Evolutionary conservation across 2,797 vertebrate species (phyloP), one percentile per base, ranked within the genome.

Genomic region (Rhincodon typus): DNA sequence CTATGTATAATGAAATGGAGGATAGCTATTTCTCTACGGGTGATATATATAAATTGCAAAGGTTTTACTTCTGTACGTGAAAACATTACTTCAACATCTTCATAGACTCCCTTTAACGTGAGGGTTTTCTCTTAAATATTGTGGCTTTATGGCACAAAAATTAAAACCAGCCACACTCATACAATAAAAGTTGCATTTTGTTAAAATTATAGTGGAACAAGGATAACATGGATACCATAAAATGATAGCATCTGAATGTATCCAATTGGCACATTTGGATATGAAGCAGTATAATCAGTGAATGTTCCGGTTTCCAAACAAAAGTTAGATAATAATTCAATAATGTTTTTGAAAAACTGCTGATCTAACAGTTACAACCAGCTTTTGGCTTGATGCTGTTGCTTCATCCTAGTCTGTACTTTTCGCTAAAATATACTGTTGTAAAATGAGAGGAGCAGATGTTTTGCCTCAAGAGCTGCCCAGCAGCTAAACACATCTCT

Each of bases 401-500:
- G 30, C 69, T 72, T 95, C 53, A 74, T 77, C 53, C n/a, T 30
- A 77, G 7, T 77, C 25, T 77, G 30, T 95, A 77, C 70, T 50
- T 77, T 95, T 19, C 77, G 3, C 46, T 77, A 21, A 95, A 72
- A n/a, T 67, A 93, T 94, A 74, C 70, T 74, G 69, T n/a, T 95
- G 70, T 50, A 77, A 74, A 95, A 74, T 57, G 96, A 96, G 97
- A 97, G 97, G 97, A 98, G 98, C 98, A 98, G 98, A 97, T 98
- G 98, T 97, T 97, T 96, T 96, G 97, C 97, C 98, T 97, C 96
- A 96, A 97, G 97, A 97, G 96, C 96, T 96, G 96, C 96, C 97
- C 96, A 96, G 96, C 96, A 97, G 96, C 97, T 30, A 96, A 95
- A 95, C 27, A 57, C 88, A 90, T 93, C 96, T 96, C 96, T 96